Evolutionary conservation across 2,888 invertebrate genomes (phyloP).

Genomic region (Kryphioiulus occultus): DNA sequence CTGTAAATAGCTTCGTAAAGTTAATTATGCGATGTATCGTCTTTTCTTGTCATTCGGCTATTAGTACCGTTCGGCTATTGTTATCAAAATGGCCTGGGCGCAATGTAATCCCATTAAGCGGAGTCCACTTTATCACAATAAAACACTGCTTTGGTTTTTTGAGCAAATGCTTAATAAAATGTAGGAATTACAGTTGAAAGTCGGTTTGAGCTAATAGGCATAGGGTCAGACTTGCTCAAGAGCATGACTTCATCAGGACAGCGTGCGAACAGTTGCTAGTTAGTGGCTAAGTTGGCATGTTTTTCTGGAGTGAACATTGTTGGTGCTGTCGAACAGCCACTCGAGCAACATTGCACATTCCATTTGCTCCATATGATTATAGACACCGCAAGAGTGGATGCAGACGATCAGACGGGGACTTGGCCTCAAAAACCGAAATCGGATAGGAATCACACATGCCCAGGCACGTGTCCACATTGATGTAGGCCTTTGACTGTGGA

Average conservation of each 20-base stretch:
- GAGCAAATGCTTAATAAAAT: no score
- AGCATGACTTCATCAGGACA: not conserved
- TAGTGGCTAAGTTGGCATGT: not conserved
- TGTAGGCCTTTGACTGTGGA: not conserved
- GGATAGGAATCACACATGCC: not conserved
- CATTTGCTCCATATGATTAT: not conserved
- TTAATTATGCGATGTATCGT: no score
- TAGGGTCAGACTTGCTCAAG: no score
- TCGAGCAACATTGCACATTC: not conserved
- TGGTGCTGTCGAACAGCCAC: not conserved
- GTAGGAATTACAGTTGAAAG: no score
- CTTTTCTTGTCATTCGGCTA: no score
- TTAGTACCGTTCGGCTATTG: no score
- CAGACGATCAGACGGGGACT: not conserved
- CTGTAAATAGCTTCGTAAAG: no score
- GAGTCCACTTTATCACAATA: no score
- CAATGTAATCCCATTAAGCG: no score
- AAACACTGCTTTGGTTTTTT: no score
- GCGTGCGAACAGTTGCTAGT: slow-evolving; percentile 1
- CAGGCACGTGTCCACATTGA: not conserved
- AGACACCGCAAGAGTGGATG: not conserved
- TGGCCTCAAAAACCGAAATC: not conserved
- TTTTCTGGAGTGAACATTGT: not conserved
- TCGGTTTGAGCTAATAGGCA: no score
- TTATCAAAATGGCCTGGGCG: no score